Percentiles rank a stretch among this genome's conserved stretches.
Conservation (phyloP, 1,140 invertebrate genomes). For the Melitaea cinxia region DNA sequence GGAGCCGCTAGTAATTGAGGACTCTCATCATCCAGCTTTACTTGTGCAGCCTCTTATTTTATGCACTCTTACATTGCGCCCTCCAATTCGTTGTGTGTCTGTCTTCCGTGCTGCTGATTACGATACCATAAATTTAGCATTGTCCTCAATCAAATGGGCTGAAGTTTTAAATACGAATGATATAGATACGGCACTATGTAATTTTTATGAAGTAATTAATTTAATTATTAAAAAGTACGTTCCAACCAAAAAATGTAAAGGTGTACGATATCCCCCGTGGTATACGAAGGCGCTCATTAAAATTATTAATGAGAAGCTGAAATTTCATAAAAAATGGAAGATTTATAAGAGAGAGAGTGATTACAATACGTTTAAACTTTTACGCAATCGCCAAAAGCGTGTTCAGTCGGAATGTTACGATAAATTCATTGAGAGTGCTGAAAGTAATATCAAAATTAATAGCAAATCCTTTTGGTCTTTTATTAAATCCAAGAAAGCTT, state of each 20-base stretch:
- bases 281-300: conserved; percentile 33
- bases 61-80: background rate
- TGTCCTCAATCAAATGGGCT: conserved; percentile 23
- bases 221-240: conserved; percentile 22
- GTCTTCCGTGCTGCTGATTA: conserved; percentile 21
- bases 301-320: conserved; percentile 36
- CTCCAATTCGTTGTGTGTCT: background rate
- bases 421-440: background rate
- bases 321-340: conserved; percentile 41
- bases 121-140: conserved; percentile 16
- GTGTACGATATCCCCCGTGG: conserved; percentile 31
- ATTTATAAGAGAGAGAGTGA: conserved; percentile 30
- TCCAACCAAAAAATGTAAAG: conserved; percentile 14
- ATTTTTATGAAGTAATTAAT: conserved; percentile 31
- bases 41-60: background rate
- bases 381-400: background rate
- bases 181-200: background rate
- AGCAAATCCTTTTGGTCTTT: background rate
- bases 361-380: conserved; percentile 6
- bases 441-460: background rate
- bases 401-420: background rate
- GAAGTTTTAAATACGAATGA: conserved; percentile 8
- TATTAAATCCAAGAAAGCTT: background rate
- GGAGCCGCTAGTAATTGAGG: conserved; percentile 23
- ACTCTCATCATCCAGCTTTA: conserved; percentile 29